Base-by-base conservation (phyloP, 2,797 vertebrate genomes). In the Rhinogobio ventralis region DNA sequence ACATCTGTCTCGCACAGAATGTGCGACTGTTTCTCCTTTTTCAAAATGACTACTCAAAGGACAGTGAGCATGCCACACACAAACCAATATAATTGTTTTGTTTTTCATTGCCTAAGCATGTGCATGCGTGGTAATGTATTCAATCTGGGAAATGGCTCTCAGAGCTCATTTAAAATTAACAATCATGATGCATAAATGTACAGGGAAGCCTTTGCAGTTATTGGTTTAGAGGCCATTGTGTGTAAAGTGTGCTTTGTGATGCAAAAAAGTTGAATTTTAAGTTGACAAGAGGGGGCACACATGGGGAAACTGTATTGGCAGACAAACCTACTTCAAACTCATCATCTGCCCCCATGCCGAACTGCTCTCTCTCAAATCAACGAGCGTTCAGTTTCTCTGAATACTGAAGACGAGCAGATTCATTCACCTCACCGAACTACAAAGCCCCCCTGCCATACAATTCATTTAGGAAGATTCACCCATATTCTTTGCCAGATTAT, bases 161-260 rank as follows among this genome's bases (percentile, higher is more conserved):
- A 93, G 86, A 87, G 87, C 85, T 91, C 81, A 92, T 94, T 95
- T 93, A 89, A 92, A 93, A 89, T 42, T 79, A 93, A 95, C 94
- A 95, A 94, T 94, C 90, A 90, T 91, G 92, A 94, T 85, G 91
- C 86, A 91, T 90, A 93, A 92, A 94, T 94, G 91, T 92, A 92
- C 92, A 95, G 89, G 90, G 85, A 85, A 88, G 89, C 91, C 75
- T 93, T 91, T 93, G 93, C 93, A 93, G 93, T 94, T 94, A 94
- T 93, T 92, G 88, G 90, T 90, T 89, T 84, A 88, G 90, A 90
- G 79, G 42, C 87, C 87, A 92, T 92, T 91, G 92, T 92, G 87
- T 90, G 89, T 86, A 87, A 92, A 93, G 89, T 91, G 76, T 45
- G 88, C 90, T 93, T 95, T 95, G 92, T 94, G 82, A 95, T 95